Percentiles rank a stretch among this genome's conserved stretches.
Evolutionary conservation across 2,797 vertebrate genomes (phyloP).

Genomic region (Hipposideros larvatus): DNA sequence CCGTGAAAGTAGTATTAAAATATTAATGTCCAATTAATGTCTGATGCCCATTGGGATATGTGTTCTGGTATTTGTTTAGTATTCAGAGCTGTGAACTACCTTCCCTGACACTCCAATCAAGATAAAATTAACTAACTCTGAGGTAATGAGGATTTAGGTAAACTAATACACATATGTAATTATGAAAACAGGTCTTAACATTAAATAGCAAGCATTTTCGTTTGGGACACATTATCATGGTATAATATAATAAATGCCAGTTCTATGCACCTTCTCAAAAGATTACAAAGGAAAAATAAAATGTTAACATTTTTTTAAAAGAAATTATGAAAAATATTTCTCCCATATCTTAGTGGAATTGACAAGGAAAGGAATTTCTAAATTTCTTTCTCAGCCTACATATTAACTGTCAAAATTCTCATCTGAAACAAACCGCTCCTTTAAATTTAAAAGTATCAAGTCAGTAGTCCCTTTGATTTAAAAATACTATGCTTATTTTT

Average conservation of each 20-base stretch:
- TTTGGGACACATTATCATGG: not conserved
- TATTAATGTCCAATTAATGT: not conserved
- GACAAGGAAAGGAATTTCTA: not conserved
- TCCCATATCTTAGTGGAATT: not conserved
- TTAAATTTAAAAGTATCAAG: slow-evolving; percentile 53
- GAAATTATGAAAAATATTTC: not conserved
- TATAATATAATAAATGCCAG: slow-evolving; percentile 1
- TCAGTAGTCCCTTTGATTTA: not conserved
- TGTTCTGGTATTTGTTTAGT: not conserved
- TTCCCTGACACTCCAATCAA: slow-evolving; percentile 48
- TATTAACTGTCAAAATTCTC: slow-evolving; percentile 23
- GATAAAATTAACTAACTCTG: slow-evolving; percentile 51
- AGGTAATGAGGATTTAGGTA: slow-evolving; percentile 59
- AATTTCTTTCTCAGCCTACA: slow-evolving; percentile 13
- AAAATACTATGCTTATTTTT: not conserved
- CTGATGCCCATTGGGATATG: not conserved
- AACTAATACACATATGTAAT: slow-evolving; percentile 38
- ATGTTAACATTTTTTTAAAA: not conserved
- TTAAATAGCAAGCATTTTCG: slow-evolving; percentile 15
- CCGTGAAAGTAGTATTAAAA: slow-evolving; percentile 15
- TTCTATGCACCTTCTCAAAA: slow-evolving; percentile 28
- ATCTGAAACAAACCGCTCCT: not conserved
- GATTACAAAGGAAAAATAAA: slow-evolving; percentile 41
- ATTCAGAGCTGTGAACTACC: slow-evolving; percentile 35
- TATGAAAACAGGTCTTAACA: slow-evolving; percentile 48